phyloP scores from a whole-genome alignment of 2,113 vertebrate species.

The Myxocyprinus asiaticus region DNA sequence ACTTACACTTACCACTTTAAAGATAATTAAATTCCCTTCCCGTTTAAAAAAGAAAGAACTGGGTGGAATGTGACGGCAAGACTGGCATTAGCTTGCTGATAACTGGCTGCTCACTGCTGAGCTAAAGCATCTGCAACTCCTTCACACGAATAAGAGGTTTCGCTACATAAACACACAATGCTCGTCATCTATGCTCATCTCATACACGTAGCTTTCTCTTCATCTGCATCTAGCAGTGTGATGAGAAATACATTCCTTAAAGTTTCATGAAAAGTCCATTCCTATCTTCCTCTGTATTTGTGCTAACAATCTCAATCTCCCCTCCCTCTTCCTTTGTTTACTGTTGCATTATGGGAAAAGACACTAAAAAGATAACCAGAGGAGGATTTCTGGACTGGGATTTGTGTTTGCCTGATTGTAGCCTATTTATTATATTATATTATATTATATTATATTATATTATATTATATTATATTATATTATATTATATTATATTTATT shows the following conservation, averaged over 20 bases:
- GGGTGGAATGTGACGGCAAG: background rate
- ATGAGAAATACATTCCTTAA: background rate
- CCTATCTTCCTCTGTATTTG: slow-evolving; percentile 56
- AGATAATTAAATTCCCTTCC: background rate
- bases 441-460: no score
- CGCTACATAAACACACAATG: background rate
- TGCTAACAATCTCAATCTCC: slow-evolving; percentile 67
- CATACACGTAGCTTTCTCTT: background rate
- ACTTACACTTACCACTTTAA: slow-evolving; percentile 8
- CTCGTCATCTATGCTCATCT: background rate
- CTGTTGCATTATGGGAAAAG: slow-evolving; percentile 77
- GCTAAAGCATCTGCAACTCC: background rate
- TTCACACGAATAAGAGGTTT: background rate
- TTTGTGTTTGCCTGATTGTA: no score
- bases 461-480: no score
- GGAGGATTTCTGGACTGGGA: background rate
- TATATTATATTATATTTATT: no score
- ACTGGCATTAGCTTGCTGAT: slow-evolving; percentile 13
- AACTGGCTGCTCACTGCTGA: slow-evolving; percentile 8
- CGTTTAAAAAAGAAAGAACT: background rate
- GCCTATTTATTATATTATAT: no score
- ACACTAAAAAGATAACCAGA: slow-evolving; percentile 2
- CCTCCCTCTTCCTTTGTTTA: slow-evolving; percentile 78
- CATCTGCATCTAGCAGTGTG: background rate
- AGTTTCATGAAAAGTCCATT: slow-evolving; percentile 35